phyloP scores from a whole-genome alignment of 2,797 vertebrate genomes.

The Pogonophryne albipinna region DNA sequence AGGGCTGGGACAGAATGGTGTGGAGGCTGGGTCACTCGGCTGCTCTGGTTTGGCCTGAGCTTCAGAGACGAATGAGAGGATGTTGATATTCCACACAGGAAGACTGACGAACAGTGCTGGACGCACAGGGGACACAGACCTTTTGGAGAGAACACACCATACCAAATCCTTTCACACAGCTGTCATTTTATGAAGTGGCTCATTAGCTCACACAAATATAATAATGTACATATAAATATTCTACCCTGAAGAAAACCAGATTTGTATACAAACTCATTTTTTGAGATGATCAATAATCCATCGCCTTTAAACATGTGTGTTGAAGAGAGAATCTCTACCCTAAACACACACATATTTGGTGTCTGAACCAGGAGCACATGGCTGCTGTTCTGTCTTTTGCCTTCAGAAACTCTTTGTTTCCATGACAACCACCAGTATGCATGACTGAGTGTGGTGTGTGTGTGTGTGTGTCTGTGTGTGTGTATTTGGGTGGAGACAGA shows the following conservation, averaged over 20 bases:
- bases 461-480: not conserved
- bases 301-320: too few species aligned
- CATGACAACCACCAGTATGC: conserved; percentile 67
- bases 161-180: not conserved
- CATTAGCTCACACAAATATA: not conserved
- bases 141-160: conserved; percentile 3
- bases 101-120: conserved; percentile 66
- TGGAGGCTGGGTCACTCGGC: too few species aligned
- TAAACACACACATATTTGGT: not conserved
- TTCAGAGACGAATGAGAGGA: conserved; percentile 61
- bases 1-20: not conserved
- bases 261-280: not conserved
- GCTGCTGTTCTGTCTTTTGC: conserved; percentile 1
- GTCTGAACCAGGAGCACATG: conserved; percentile 41
- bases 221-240: not conserved
- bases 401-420: conserved; percentile 58
- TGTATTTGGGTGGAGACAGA: not conserved
- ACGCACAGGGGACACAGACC: conserved; percentile 21
- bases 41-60: conserved; percentile 21
- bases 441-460: not conserved
- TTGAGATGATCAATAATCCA: too few species aligned
- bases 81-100: conserved; percentile 76
- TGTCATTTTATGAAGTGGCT: not conserved
- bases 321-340: not conserved
- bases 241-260: not conserved